phyloP scores from a whole-genome alignment of 2,797 vertebrate genomes.

The Lepus oiostolus region DNA sequence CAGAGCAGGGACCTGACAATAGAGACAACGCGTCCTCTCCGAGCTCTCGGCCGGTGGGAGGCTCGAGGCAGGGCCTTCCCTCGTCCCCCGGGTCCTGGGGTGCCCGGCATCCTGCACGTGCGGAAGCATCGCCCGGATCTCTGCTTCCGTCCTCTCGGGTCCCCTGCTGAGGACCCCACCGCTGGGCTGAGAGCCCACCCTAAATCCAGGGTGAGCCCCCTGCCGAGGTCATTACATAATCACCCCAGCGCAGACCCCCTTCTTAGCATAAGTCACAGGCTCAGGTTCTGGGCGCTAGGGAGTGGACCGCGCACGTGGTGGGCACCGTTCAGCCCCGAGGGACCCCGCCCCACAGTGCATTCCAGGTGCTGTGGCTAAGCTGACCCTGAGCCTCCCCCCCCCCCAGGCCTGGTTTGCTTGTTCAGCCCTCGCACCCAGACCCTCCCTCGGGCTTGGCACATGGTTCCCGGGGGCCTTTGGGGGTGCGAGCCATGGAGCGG shows the following conservation, averaged over 20 bases:
- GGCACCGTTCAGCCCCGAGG: neutral
- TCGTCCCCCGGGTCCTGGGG: neutral
- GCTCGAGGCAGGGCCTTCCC: neutral
- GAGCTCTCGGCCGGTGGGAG: too few relatives aligned
- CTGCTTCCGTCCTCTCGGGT: neutral
- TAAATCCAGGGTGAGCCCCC: too few relatives aligned
- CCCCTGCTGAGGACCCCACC: too few relatives aligned
- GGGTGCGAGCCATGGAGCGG: accelerated
- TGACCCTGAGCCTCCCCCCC: accelerated
- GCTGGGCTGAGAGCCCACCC: too few relatives aligned
- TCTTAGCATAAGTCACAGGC: neutral
- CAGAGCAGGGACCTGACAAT: neutral
- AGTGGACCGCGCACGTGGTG: neutral
- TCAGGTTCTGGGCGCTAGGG: neutral
- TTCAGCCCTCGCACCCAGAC: neutral
- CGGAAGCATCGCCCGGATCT: neutral
- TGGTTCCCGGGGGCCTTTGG: too few relatives aligned
- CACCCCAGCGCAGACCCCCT: too few relatives aligned
- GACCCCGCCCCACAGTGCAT: too few relatives aligned
- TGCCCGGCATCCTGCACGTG: too few relatives aligned
- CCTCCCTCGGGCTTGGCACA: too few relatives aligned
- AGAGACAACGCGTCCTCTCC: too few relatives aligned
- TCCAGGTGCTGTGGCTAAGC: too few relatives aligned
- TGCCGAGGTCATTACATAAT: too few relatives aligned
- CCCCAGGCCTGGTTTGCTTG: accelerated